Percentiles rank a stretch among this genome's conserved stretches.
Conservation (phyloP, 2,113 vertebrate genomes). For the Scortum barcoo region DNA sequence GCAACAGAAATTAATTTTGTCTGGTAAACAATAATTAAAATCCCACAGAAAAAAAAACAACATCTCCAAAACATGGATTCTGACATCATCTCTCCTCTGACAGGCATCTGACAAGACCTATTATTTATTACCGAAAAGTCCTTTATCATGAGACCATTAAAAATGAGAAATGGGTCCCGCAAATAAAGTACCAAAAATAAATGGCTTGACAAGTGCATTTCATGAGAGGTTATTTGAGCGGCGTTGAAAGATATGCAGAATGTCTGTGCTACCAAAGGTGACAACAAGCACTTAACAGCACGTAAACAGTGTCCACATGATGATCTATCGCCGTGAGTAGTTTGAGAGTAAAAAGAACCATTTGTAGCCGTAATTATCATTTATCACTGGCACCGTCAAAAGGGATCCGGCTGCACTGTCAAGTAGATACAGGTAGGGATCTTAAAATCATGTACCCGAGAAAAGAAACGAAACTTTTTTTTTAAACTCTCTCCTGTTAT, state of each 20-base stretch:
- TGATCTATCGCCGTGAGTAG: constrained; percentile 74
- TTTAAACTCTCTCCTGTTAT: constrained; percentile 47
- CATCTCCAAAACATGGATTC: constrained; percentile 15
- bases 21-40: constrained; percentile 38
- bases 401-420: constrained; percentile 62
- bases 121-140: constrained; percentile 57
- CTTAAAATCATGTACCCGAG: constrained; percentile 52
- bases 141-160: constrained; percentile 62
- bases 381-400: constrained; percentile 73
- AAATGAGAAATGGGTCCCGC: constrained; percentile 57
- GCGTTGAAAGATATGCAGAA: constrained; percentile 66
- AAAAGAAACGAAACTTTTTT: constrained; percentile 51
- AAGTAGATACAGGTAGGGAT: constrained; percentile 75
- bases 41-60: background rate
- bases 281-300: constrained; percentile 79
- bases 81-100: constrained; percentile 59
- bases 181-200: constrained; percentile 61
- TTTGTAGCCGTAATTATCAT: constrained; percentile 78
- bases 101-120: constrained; percentile 47
- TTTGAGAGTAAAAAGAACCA: constrained; percentile 75
- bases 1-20: background rate
- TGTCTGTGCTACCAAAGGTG: constrained; percentile 68
- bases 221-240: constrained; percentile 53
- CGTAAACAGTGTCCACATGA: constrained; percentile 72
- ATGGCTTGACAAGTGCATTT: constrained; percentile 61